A percentile compares a stretch with the other conserved stretches of the same genome.
These are phyloP conservation scores for Myocastor coypus DNA, from an alignment of 2,113 vertebrate species.

Conservation along the genomic window DNA sequence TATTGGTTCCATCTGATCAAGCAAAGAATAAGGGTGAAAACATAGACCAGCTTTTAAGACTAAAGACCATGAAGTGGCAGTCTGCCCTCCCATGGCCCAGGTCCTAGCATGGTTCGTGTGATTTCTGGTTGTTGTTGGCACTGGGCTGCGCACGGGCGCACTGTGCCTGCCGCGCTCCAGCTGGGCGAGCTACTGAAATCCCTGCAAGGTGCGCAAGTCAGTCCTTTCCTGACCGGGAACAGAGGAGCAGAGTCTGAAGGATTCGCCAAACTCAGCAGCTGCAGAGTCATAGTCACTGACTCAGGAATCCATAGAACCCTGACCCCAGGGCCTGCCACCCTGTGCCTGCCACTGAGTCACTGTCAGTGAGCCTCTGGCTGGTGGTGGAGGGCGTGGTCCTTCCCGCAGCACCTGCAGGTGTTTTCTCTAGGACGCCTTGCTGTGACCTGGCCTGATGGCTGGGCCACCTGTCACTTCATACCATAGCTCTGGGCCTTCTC, in stretches of 20 bases:
- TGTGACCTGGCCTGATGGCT: not conserved
- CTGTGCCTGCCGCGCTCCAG: not conserved
- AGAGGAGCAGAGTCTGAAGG: not conserved
- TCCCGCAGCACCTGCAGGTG: not conserved
- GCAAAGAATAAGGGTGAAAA: not conserved
- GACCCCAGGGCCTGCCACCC: not conserved
- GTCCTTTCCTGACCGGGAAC: not conserved
- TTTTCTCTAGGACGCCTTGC: not conserved
- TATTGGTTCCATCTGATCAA: not conserved
- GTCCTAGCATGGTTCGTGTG: not conserved
- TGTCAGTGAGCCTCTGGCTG: not conserved
- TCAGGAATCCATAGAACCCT: not conserved
- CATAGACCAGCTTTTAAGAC: too few species aligned
- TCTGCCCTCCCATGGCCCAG: not conserved
- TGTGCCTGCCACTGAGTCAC: not conserved
- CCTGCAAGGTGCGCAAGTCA: not conserved
- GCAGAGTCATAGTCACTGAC: not conserved
- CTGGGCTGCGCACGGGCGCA: not conserved
- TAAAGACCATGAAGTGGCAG: too few species aligned
- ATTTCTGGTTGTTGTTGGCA: not conserved
- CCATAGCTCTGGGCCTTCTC: not conserved
- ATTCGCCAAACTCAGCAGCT: not conserved
- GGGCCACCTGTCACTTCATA: too few species aligned
- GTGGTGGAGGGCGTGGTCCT: not conserved
- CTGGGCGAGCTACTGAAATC: not conserved